Base-by-base conservation (phyloP, 2,113 vertebrate species). In the Syngnathus floridae region DNA sequence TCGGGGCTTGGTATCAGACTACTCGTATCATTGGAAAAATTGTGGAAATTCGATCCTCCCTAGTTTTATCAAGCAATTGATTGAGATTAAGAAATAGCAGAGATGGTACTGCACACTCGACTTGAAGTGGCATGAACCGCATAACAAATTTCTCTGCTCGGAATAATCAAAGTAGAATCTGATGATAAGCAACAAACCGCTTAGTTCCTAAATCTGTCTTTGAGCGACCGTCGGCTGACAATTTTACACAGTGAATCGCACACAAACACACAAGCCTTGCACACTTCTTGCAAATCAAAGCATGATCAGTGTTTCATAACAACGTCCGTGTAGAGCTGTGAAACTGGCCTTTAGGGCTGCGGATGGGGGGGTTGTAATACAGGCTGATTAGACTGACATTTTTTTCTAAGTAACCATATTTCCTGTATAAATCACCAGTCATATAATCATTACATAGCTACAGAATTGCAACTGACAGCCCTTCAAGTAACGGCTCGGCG, bases 371-470 rank as follows among this genome's bases (percentile, higher is more conserved):
- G 26, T 31, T 31, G 26, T 31, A 31, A 59, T n/a, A 55, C 8
- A 3, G 7, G 51, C 69, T 85, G 67, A 80, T 85, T 86, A 85
- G 48, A 51, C 65, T 63, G 62, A 68, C 75, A 81, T 64, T 69
- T 71, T 66, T 80, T 48, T 67, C 79, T 80, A 67, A 79, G 76
- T 61, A 74, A 76, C 46, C 65, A 74, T 56, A 73, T 81, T 65
- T 73, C 55, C 58, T 40, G 68, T 72, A 74, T 86, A 80, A 82
- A 85, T 76, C 74, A 78, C 62, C 73, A 83, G 78, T 57, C 80
- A 58, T 38, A 72, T 67, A 21, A 41, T 22, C 55, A 74, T 70
- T 67, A 64, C 70, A 64, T 56, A 51, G 65, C 79, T 56, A 56
- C 13, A 56, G 26, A 72, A 66, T 72, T 70, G 72, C 49, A 75